These are phyloP conservation scores for Stomatorhinus ivindoensis DNA, from an alignment of 2,113 vertebrate species.

Conservation along the genomic window DNA sequence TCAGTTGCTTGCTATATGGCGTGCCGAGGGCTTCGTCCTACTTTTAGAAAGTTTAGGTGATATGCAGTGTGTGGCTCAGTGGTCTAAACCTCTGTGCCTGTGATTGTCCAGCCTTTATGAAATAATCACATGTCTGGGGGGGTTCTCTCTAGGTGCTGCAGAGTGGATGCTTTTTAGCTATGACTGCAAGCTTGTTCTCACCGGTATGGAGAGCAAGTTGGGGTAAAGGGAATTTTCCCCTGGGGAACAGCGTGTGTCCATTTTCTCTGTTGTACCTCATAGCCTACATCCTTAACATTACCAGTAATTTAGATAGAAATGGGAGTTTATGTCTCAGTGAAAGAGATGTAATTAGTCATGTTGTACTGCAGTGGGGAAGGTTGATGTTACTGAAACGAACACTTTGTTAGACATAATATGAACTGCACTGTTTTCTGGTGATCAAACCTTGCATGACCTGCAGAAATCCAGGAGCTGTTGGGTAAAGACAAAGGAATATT, in stretches of 20 bases:
- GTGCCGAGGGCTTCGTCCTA: neutral
- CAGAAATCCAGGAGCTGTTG: neutral
- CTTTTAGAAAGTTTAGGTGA: neutral
- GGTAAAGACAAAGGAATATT: neutral
- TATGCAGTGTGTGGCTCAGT: neutral
- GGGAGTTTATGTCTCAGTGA: neutral
- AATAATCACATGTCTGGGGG: neutral
- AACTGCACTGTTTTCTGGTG: neutral
- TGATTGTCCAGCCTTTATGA: neutral
- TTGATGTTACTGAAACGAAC: neutral
- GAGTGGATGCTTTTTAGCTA: neutral
- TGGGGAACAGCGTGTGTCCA: neutral
- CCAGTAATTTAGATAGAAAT: neutral
- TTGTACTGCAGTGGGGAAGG: neutral
- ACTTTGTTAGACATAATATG: neutral
- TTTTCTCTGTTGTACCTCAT: neutral
- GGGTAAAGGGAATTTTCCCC: neutral
- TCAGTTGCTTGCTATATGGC: neutral
- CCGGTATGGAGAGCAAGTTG: neutral
- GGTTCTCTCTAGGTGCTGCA: neutral
- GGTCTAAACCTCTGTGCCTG: neutral
- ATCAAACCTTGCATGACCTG: neutral
- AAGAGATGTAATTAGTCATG: neutral
- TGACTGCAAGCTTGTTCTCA: neutral
- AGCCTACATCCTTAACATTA: neutral